Conservation (phyloP, 2,797 vertebrate species). For the Poecile montanus region DNA sequence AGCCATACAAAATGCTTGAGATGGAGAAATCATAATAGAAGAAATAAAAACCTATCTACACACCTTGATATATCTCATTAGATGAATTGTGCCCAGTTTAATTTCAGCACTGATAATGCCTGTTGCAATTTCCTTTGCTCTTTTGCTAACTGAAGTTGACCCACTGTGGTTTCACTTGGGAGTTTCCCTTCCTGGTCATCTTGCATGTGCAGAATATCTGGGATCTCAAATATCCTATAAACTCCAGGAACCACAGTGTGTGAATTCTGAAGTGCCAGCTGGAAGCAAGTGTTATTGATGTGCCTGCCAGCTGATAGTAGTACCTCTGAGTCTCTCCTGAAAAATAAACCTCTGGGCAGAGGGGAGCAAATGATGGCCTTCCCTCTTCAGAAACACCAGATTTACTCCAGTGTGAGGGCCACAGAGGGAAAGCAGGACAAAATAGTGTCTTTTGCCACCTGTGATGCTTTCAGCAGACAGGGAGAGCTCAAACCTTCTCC, state of each 20-base stretch:
- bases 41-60: neutral
- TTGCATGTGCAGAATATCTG: neutral
- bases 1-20: neutral
- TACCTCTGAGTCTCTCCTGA: neutral
- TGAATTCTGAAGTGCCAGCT: neutral
- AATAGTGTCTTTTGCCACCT: neutral
- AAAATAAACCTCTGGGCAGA: neutral
- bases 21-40: neutral
- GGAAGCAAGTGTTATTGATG: neutral
- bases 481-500: neutral
- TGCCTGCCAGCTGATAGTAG: neutral
- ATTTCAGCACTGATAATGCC: neutral
- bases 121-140: neutral
- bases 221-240: neutral
- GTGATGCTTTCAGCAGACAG: neutral
- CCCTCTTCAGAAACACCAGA: neutral
- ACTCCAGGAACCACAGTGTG: neutral
- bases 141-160: neutral
- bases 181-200: neutral
- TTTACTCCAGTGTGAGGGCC: neutral
- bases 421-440: neutral
- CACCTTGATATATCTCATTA: neutral
- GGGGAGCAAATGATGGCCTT: neutral
- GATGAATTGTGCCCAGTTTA: neutral
- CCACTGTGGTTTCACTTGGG: neutral